Base-by-base conservation (phyloP, 2,888 invertebrate genomes). In the Seira musarum region DNA sequence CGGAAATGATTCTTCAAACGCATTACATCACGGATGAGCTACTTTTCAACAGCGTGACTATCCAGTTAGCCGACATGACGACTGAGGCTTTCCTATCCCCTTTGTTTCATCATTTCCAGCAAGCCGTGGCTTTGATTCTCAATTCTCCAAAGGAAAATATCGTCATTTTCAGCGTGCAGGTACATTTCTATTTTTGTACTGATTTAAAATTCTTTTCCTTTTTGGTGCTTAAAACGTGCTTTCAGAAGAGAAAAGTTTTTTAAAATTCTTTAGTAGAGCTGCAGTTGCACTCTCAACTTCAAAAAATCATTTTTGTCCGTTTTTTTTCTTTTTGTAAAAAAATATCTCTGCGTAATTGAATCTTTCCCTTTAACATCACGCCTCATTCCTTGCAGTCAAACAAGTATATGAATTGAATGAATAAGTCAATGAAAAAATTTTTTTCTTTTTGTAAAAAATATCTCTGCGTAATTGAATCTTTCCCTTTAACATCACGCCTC, bases 61-160 rank as follows among this genome's bases (percentile, higher is more conserved):
- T 99, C 0, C 92, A 97, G 1, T 90, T 98, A 19, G 95, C 95
- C 88, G 96, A 96, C 87, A 97, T 98, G 95, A 96, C 96, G 0
- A 94, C 95, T 67, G 95, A 96, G 86, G 94, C 95, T 2, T 98
- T 98, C 88, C 91, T 98, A 0, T 96, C 97, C 0, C 97, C 96
- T 0, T 89, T 98, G 13, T 90, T 96, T 15, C 93, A 93, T 15
- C 96, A 95, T 89, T 97, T 98, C 87, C 90, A 96, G 0, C 96
- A 97, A 87, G 97, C 95, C 0, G 89, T 98, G 60, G 96, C 97
- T 0, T 96, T 96, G 0, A 96, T 98, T 80, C 94, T 95, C 87
- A 96, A 96, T 0, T 96, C 96, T 81, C 95, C 96, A 0, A 94
- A 94, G 87, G 96, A 97, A 87, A 96, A 97, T 87, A 95, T 98